Base-by-base conservation (phyloP, 30 jellyfish, hydroid and myxozoan species). In the Hydra vulgaris region DNA sequence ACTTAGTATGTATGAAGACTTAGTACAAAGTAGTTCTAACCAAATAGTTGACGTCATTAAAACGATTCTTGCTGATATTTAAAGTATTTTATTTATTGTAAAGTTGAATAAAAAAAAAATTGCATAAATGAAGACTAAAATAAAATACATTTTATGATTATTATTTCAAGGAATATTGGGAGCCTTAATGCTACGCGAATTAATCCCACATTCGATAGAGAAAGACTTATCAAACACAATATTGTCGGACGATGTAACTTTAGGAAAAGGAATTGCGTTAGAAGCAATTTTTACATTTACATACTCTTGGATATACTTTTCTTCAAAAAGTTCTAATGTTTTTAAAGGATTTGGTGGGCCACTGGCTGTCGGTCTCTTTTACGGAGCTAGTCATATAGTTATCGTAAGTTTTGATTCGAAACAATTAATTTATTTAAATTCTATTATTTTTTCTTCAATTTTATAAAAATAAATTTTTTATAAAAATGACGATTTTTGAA, bases 281-380 rank as follows among this genome's bases (percentile, higher is more conserved):
- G 87, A 80, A 66, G 71, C 71, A 15, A 71, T 70, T 15, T 80
- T 80, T 24, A 22, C 85, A 21, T 80, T 80, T 66, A 8, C 66
- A 8, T 80, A 80, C 26, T 23, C 87, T 21, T 80, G 87, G 87
- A 66, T 80, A 8, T 25, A 80, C 66, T 80, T 80, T 16, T 69
- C 87, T 19, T 80, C 87, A 66, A 80, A 70, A 25, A 16, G 75
- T 68, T 68, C 72, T n/a, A 84, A 80, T 17, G 54, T 24, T 21
- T 80, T 80, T 71, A 80, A 80, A 80, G 87, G 87, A 18, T 80
- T 80, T 70, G 81, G 83, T 23, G 87, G 87, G 5, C 87, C 87
- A 22, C 26, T 80, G 18, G 87, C 87, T 21, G 26, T 80, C 27
- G 87, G 87, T 0, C 22, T 80, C 16, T 23, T 66, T 21, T 80